phyloP scores from a whole-genome alignment of 2,888 invertebrate genomes.

The Branchellion lobata region DNA sequence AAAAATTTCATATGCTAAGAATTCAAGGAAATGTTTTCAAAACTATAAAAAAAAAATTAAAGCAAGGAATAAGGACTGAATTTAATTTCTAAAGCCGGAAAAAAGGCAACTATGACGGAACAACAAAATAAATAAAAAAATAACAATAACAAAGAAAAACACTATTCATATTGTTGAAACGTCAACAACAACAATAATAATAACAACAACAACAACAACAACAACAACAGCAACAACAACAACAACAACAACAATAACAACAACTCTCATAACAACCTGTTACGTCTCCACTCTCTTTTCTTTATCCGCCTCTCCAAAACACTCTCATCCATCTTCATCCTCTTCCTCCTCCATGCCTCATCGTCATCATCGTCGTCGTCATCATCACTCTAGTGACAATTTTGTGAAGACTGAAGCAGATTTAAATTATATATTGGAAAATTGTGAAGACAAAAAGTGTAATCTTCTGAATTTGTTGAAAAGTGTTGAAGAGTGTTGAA shows the following conservation, averaged over 20 bases:
- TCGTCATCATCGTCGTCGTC: constrained; percentile 35
- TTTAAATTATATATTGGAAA: too few relatives aligned
- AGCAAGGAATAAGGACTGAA: too few relatives aligned
- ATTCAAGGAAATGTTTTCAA: too few relatives aligned
- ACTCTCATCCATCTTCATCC: constrained; percentile 59
- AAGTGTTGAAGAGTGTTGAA: too few relatives aligned
- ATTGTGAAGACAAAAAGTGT: too few relatives aligned
- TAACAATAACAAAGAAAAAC: background rate
- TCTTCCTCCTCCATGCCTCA: constrained; percentile 51
- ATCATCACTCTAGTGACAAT: constrained; percentile 9
- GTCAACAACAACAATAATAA: background rate
- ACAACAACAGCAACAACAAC: background rate
- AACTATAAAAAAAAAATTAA: too few relatives aligned
- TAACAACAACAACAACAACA: background rate
- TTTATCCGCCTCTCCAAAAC: constrained; percentile 68
- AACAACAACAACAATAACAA: background rate
- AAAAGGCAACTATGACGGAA: background rate
- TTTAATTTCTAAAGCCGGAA: too few relatives aligned
- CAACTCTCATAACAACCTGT: constrained; percentile 59
- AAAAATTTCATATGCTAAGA: too few relatives aligned
- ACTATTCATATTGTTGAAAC: background rate
- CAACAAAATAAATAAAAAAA: background rate
- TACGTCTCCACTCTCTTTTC: constrained; percentile 78
- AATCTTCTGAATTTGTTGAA: too few relatives aligned
- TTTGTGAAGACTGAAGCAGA: too few relatives aligned